Evolutionary conservation across 35 echinoderm and acorn worm species (phyloP).

Genomic region (Heliocidaris tuberculata): DNA sequence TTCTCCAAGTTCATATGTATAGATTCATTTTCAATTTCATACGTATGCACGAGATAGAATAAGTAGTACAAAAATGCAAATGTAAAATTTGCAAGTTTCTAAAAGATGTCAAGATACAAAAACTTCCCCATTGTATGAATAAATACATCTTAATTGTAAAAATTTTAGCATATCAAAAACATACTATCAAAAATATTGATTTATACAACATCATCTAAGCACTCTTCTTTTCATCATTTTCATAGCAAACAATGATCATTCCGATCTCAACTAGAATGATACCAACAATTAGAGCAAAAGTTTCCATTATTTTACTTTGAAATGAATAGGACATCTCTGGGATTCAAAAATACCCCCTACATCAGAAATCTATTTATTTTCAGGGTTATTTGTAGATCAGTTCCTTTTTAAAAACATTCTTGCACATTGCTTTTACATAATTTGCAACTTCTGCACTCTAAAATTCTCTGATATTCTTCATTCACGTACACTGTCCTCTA

Average conservation of each 20-base stretch:
- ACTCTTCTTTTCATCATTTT: too few relatives aligned
- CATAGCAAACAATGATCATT: too few relatives aligned
- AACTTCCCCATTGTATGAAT: not conserved
- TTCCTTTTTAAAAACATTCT: not conserved
- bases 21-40: not conserved
- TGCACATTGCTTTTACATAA: not conserved
- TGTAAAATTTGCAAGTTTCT: not conserved
- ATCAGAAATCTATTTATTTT: too few relatives aligned
- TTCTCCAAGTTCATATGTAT: not conserved
- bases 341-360: not conserved
- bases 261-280: too few relatives aligned
- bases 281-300: not conserved
- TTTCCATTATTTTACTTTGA: not conserved
- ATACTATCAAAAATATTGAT: not conserved
- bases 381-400: not conserved
- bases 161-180: conserved; percentile 8
- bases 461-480: not conserved
- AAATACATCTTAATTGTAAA: not conserved
- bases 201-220: not conserved
- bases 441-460: not conserved
- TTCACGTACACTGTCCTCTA: not conserved
- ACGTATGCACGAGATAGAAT: not conserved
- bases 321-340: not conserved
- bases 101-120: not conserved
- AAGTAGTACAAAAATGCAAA: conserved; percentile 18